Evolutionary conservation across 2,797 vertebrate species (phyloP), one percentile per base, ranked within the genome.

Genomic region (Serranus cabrilla): DNA sequence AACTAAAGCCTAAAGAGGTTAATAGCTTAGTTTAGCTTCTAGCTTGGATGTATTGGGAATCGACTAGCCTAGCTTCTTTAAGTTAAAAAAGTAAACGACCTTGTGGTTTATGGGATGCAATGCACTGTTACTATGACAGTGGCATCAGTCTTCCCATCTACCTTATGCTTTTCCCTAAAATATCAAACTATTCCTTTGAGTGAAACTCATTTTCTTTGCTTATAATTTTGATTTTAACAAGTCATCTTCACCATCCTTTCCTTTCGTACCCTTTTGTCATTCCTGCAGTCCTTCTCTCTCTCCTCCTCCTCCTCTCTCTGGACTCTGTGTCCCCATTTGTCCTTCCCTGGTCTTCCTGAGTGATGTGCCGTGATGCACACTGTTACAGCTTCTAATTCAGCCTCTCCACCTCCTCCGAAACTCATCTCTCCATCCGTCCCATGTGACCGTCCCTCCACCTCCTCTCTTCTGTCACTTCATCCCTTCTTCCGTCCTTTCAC

Each of bases 351-450:
- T 65, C 60, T 27, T 49, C 27, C 63, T 75, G n/a, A 52, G 34
- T 60, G 69, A 57, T 62, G 54, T 47, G 17, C 18, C 20, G 25
- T 71, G 81, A 78, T 72, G 58, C 64, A 68, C 65, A 47, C 69
- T 23, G 60, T 76, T 76, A 58, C 60, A 50, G 23, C 57, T 71
- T 54, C 70, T 37, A 58, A 62, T 62, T 69, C 10, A 43, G 85
- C 84, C 80, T 84, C 68, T 65, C 58, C 54, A 64, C 25, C 51
- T 59, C 52, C 58, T 56, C 50, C 47, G 2, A 18, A 34, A 42
- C 71, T 46, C 23, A 31, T 49, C 52, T 49, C 40, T 68, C 59
- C 43, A 51, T 58, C 21, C 39, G 8, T 34, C 50, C 58, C 50
- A 31, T 40, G 37, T 39, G 68, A 76, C 17, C 50, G 27, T n/a